Base-by-base conservation (phyloP, 2,113 vertebrate genomes). In the Lophius piscatorius region DNA sequence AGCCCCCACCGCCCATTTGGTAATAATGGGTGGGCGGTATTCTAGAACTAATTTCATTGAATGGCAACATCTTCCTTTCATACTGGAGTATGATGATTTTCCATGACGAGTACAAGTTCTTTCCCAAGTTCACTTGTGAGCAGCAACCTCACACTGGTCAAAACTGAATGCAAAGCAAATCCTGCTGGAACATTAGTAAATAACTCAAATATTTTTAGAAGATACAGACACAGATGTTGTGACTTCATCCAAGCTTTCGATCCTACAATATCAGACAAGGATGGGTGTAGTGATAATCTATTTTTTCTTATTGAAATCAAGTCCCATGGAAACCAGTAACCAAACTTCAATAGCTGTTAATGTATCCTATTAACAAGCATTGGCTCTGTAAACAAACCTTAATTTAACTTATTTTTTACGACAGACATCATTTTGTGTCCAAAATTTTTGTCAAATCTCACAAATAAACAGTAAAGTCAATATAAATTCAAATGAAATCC, bases 21-120 rank as follows among this genome's bases (percentile, higher is more conserved):
- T 33, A 54, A 36, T 50, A 36, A 60, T 74, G 42, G 50, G 47
- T 57, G 45, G 59, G 20, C 42, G 52, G 13, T 47, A 50, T n/a
- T 47, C 14, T 48, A 61, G 31, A 54, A 70, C 69, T 74, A 2
- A 60, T 35, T 47, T 21, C 42, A 59, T 42, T n/a, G n/a, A n/a
- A n/a, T 16, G 64, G 74, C 70, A 84, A 78, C 46, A 74, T 70
- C 39, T 52, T 73, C 45, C 18, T 66, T 44, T 56, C 45, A 65
- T 33, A 17, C 60, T 54, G 28, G 48, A 40, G 51, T 70, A 45
- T 9, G 10, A 20, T 21, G 28, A 49, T 6, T 61, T 72, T 66
- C 39, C 34, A 54, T 52, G 7, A 42, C 5, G 1, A 55, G 21
- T 64, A 49, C 23, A 74, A 73, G 54, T 76, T 69, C 63, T 81